These are phyloP conservation scores for Bombus sylvicola DNA, from an alignment of 1,140 invertebrate species.

Conservation along the genomic window DNA sequence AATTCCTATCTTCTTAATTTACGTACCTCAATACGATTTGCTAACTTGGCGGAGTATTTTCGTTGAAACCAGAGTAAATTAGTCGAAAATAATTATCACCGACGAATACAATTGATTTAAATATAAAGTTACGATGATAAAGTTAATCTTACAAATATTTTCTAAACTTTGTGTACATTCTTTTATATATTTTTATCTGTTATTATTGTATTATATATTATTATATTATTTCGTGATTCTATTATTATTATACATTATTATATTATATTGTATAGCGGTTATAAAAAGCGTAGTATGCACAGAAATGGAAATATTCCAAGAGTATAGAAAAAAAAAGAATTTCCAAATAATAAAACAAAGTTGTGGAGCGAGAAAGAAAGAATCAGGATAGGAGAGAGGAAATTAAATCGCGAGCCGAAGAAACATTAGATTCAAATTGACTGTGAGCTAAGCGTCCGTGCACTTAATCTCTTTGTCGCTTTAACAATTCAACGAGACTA, in stretches of 20 bases:
- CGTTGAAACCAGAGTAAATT: no score
- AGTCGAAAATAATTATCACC: no score
- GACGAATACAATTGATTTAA: no score
- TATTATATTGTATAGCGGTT: not conserved
- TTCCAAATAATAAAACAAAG: not conserved
- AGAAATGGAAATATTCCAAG: not conserved
- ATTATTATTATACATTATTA: not conserved
- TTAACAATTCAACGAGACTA: constrained; percentile 24
- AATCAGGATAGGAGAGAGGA: not conserved
- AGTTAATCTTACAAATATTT: no score
- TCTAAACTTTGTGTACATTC: no score
- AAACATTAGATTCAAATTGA: constrained; percentile 28
- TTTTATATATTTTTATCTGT: no score
- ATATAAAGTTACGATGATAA: no score
- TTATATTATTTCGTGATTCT: no score
- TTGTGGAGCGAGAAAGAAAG: not conserved
- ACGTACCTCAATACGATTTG: not conserved
- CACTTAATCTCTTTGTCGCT: constrained; percentile 34
- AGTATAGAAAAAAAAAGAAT: no score
- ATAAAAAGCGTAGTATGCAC: no score
- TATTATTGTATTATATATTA: no score
- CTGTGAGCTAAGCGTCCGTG: constrained; percentile 15
- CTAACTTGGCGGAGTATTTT: not conserved
- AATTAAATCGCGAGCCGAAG: constrained; percentile 31
- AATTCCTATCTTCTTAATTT: not conserved